Evolutionary conservation across 2,888 invertebrate species (phyloP).

Genomic region (Tupiocoris notatus): DNA sequence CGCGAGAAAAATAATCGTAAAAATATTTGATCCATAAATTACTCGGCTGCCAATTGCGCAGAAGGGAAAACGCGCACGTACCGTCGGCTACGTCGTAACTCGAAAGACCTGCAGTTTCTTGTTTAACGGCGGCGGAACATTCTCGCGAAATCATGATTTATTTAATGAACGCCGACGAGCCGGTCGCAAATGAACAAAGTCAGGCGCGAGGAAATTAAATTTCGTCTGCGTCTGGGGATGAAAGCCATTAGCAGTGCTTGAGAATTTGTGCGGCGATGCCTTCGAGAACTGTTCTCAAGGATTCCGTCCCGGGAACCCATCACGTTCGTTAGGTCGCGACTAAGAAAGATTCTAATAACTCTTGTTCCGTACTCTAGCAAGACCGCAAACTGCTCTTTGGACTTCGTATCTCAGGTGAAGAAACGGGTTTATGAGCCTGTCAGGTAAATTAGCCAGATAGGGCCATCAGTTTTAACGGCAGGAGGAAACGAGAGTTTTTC

Average conservation of each 20-base stretch:
- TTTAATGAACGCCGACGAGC: background rate
- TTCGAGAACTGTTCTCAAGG: too few relatives aligned
- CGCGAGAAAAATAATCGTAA: too few relatives aligned
- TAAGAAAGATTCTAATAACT: background rate
- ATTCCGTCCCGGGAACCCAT: background rate
- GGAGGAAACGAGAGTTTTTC: background rate
- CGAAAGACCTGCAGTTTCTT: too few relatives aligned
- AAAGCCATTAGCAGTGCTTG: background rate
- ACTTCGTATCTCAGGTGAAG: background rate
- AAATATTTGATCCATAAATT: too few relatives aligned
- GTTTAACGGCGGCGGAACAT: too few relatives aligned
- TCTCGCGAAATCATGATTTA: background rate
- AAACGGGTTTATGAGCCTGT: background rate
- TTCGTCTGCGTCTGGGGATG: background rate
- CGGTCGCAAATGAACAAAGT: background rate
- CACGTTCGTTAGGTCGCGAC: background rate
- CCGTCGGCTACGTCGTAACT: too few relatives aligned
- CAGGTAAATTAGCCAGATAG: background rate
- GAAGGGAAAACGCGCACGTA: too few relatives aligned
- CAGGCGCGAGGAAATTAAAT: background rate
- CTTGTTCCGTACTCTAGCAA: background rate
- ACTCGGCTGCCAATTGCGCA: too few relatives aligned
- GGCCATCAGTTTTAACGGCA: background rate
- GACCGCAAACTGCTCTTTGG: background rate
- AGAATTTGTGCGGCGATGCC: too few relatives aligned